Conservation (phyloP, 2,888 invertebrate species). For the Auanema sp. region DNA sequence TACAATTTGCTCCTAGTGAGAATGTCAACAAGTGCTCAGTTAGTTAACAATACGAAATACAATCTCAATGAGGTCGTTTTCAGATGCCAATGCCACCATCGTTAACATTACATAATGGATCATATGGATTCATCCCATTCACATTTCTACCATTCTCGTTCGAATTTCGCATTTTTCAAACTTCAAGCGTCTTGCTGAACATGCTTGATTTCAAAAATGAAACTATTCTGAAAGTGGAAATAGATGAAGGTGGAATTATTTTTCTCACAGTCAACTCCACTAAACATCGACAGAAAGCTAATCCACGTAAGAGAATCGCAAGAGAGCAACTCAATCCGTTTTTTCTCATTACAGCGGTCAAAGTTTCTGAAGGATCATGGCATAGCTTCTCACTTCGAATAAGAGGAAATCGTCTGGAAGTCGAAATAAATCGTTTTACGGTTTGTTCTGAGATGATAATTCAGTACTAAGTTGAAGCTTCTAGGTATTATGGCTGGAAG, state of each 20-base stretch:
- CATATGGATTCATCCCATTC: constrained; percentile 51
- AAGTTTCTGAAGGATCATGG: constrained; percentile 55
- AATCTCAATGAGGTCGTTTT: background rate
- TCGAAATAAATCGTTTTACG: constrained; percentile 58
- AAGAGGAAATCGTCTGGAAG: constrained; percentile 55
- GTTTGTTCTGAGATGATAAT: constrained; percentile 17
- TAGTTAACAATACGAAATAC: background rate
- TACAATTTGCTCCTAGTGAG: constrained; percentile 48
- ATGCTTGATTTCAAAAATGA: constrained; percentile 51
- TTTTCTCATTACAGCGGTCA: constrained; percentile 28
- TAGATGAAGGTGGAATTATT: constrained; percentile 38
- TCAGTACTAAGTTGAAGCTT: background rate
- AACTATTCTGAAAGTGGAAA: constrained; percentile 44
- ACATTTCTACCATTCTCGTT: constrained; percentile 60
- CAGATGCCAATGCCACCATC: constrained; percentile 49
- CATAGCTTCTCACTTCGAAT: constrained; percentile 56
- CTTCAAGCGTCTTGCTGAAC: constrained; percentile 35
- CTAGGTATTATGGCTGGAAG: constrained; percentile 56
- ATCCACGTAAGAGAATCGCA: constrained; percentile 35
- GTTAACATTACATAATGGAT: constrained; percentile 45
- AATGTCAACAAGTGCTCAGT: constrained; percentile 6
- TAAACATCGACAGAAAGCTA: constrained; percentile 49
- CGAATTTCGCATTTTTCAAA: constrained; percentile 54
- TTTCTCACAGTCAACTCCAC: constrained; percentile 48
- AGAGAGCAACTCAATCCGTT: background rate